A percentile compares a stretch with the other conserved stretches of the same genome.
phyloP scores from a whole-genome alignment of 2,888 invertebrate genomes.

The Zelleria hepariella region DNA sequence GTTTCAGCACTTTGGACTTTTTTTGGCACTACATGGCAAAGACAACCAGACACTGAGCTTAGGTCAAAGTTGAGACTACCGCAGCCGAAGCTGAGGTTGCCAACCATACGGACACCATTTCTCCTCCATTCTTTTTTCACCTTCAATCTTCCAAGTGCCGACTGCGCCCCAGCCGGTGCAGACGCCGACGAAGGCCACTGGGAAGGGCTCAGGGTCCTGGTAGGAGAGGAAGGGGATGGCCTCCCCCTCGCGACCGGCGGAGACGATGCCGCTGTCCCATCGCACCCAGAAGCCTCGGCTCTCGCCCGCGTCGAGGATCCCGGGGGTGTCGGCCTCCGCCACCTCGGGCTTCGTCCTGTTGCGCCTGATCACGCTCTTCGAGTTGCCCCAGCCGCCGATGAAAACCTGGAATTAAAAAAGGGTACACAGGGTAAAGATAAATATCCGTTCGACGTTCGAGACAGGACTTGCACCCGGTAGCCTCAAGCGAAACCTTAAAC shows the following conservation, averaged over 20 bases:
- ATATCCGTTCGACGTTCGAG: not conserved
- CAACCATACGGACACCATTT: too few relatives aligned
- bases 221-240: slow-evolving; percentile 80
- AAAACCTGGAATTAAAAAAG: slow-evolving; percentile 70
- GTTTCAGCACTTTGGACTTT: too few relatives aligned
- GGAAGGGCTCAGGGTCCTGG: slow-evolving; percentile 79
- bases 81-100: too few relatives aligned
- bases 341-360: slow-evolving; percentile 84
- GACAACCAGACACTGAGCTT: too few relatives aligned
- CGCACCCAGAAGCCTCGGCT: slow-evolving; percentile 89
- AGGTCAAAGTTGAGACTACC: too few relatives aligned
- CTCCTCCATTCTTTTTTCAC: too few relatives aligned
- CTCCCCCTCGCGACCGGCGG: slow-evolving; percentile 81
- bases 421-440: not conserved
- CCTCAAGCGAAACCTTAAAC: too few relatives aligned
- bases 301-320: slow-evolving; percentile 79
- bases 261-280: slow-evolving; percentile 78
- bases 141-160: slow-evolving; percentile 87
- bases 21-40: too few relatives aligned
- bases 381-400: slow-evolving; percentile 91
- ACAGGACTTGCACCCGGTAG: too few relatives aligned
- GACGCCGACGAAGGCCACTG: slow-evolving; percentile 81
- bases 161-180: slow-evolving; percentile 90
- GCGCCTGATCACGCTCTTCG: slow-evolving; percentile 85
- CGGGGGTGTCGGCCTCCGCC: slow-evolving; percentile 78